Percentiles rank a stretch among this genome's conserved stretches.
Conservation (phyloP, 1,140 invertebrate genomes). For the Pteromalus puparum region DNA sequence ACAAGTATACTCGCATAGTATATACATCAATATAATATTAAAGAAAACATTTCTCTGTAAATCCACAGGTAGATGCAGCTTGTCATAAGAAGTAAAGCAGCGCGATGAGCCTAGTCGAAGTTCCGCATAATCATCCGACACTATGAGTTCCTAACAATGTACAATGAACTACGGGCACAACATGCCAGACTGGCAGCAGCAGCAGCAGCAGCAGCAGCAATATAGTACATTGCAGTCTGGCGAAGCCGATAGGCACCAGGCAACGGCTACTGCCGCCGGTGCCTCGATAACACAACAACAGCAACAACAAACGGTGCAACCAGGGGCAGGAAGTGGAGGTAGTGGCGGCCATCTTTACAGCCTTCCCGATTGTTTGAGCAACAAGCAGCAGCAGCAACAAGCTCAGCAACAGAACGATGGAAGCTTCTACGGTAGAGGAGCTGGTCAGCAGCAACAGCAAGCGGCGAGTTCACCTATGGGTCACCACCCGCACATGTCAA, state of each 20-base stretch:
- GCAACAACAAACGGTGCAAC: slow-evolving; percentile 9
- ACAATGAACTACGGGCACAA: slow-evolving; percentile 70
- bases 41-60: too few species aligned
- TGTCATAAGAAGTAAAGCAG: not conserved
- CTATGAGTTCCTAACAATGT: slow-evolving; percentile 59
- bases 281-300: slow-evolving; percentile 34
- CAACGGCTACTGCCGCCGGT: not conserved
- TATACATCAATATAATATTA: too few species aligned
- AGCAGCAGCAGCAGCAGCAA: slow-evolving; percentile 33
- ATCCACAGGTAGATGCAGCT: too few species aligned
- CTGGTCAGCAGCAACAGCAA: slow-evolving; percentile 4
- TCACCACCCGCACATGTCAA: slow-evolving; percentile 20
- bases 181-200: slow-evolving; percentile 69
- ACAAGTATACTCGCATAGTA: too few species aligned
- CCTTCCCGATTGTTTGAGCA: slow-evolving; percentile 18
- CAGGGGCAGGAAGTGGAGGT: not conserved
- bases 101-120: not conserved
- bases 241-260: slow-evolving; percentile 44
- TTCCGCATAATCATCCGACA: not conserved
- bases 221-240: slow-evolving; percentile 67
- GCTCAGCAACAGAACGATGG: slow-evolving; percentile 16
- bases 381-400: slow-evolving; percentile 20
- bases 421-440: slow-evolving; percentile 2
- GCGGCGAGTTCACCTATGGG: not conserved
- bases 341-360: slow-evolving; percentile 10